Percentiles rank a stretch among this genome's conserved stretches.
Conservation (phyloP, 2,113 vertebrate genomes). For the Entomyzon cyanotis region DNA sequence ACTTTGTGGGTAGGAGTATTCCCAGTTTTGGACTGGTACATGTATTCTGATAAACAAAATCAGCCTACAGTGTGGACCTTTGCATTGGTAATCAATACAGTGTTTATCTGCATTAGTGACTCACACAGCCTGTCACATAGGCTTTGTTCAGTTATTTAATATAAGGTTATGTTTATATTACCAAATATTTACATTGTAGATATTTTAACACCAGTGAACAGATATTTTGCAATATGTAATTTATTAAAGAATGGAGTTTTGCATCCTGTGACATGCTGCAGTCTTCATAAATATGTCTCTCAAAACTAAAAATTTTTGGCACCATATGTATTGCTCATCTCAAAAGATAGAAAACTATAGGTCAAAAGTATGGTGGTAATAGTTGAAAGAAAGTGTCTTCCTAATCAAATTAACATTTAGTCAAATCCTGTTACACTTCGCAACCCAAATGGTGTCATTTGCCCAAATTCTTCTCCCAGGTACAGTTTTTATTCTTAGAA, state of each 20-base stretch:
- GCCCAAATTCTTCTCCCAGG: background rate
- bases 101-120: background rate
- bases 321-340: background rate
- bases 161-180: background rate
- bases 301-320: background rate
- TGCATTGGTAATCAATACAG: constrained; percentile 32
- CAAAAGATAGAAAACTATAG: background rate
- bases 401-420: background rate
- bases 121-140: background rate
- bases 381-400: background rate
- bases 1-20: constrained; percentile 41
- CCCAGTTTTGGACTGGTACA: constrained; percentile 27
- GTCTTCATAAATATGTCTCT: background rate
- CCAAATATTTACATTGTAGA: background rate
- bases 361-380: background rate
- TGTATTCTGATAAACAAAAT: constrained; percentile 55
- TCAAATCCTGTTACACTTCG: background rate
- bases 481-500: background rate
- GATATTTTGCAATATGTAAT: background rate
- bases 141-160: background rate
- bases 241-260: background rate
- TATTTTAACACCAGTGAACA: background rate
- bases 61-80: constrained; percentile 35
- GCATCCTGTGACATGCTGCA: background rate
- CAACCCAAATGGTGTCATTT: background rate